Conservation (phyloP, 1,140 invertebrate species). For the Bathynomus jamesi region DNA sequence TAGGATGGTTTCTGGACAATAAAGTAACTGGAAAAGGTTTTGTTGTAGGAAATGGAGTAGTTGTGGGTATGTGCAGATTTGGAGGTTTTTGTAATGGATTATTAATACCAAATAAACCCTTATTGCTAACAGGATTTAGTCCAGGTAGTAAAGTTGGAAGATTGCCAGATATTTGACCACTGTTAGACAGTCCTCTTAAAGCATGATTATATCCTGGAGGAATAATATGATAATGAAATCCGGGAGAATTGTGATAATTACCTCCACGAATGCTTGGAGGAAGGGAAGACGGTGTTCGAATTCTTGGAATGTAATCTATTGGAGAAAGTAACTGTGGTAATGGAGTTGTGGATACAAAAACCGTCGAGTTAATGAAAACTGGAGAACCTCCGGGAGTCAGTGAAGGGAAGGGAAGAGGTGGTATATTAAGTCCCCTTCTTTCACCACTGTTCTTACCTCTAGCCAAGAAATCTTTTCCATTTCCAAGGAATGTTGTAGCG, state of each 20-base stretch:
- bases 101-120: background rate
- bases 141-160: background rate
- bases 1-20: no score
- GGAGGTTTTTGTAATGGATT: background rate
- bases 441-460: no score
- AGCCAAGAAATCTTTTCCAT: background rate
- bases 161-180: no score
- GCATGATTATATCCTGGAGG: background rate
- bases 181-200: background rate
- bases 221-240: background rate
- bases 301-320: slow-evolving; percentile 1
- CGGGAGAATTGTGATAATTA: background rate
- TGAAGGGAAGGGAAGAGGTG: no score
- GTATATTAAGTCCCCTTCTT: no score
- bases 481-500: background rate
- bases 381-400: slow-evolving; percentile 11
- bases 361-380: slow-evolving; percentile 21
- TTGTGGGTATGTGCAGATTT: background rate
- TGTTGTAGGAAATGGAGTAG: background rate
- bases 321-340: slow-evolving; percentile 9
- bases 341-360: slow-evolving; percentile 19
- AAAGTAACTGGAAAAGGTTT: background rate
- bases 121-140: background rate
- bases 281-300: slow-evolving; percentile 16
- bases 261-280: background rate